phyloP scores from a whole-genome alignment of 2,888 invertebrate genomes.

The Coenonympha glycerion region DNA sequence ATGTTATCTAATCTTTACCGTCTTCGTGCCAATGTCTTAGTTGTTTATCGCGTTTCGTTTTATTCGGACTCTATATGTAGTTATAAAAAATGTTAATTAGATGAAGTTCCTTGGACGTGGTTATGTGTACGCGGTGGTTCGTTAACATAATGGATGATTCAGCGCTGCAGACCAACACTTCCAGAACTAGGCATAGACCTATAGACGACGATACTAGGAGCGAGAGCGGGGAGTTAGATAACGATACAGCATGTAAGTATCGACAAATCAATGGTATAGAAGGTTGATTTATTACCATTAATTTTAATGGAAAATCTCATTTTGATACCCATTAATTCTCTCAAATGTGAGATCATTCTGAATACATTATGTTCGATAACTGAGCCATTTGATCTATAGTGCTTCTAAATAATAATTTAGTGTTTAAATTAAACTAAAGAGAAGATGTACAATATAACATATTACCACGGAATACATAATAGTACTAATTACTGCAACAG shows the following conservation, averaged over 20 bases:
- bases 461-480: no score
- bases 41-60: constrained; percentile 53
- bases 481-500: no score
- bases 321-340: no score
- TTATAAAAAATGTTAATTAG: constrained; percentile 33
- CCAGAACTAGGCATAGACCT: constrained; percentile 51
- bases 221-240: constrained; percentile 57
- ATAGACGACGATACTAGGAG: constrained; percentile 66
- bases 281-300: not conserved
- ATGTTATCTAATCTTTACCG: constrained; percentile 62
- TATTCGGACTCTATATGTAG: constrained; percentile 42
- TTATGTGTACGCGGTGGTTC: constrained; percentile 30
- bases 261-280: not conserved
- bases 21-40: constrained; percentile 59
- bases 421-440: no score
- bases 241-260: constrained; percentile 49
- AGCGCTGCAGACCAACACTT: constrained; percentile 36
- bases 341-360: no score
- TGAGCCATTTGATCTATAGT: no score
- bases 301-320: not conserved
- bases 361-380: no score
- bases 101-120: constrained; percentile 30
- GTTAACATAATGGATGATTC: constrained; percentile 57
- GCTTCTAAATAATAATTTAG: no score
- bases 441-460: no score